Evolutionary conservation across 2,113 vertebrate species (phyloP), one percentile per base, ranked within the genome.

Genomic region (Hirundichthys speculiger): DNA sequence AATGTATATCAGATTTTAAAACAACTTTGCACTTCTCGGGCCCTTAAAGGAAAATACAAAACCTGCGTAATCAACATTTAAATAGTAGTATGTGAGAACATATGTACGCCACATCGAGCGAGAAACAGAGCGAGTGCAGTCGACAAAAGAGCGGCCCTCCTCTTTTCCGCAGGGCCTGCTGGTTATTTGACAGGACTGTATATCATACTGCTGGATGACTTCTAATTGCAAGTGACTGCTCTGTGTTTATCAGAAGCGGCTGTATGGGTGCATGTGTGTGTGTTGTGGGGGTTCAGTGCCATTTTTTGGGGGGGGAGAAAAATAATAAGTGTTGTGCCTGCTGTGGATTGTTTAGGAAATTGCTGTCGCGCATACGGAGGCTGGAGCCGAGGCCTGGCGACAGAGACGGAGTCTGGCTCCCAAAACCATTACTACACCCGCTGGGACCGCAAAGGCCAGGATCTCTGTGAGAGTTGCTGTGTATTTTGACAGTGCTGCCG

Each of bases 321-420:
- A 6, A 10, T 34, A 94, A 89, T 80, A 93, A 92, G 91, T 91
- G 92, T 92, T 85, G 85, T 85, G 71, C 92, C 94, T 86, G 89
- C 87, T 88, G 84, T 64, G 84, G 92, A 94, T 95, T 95, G 93
- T 94, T 94, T 83, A 94, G 94, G 93, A 96, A 96, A 96, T 94
- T 90, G 82, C 88, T 92, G 90, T 94, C 90, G 86, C 94, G 93
- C 92, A 83, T 21, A 11, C 76, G 51, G 56, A 80, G 88, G 87
- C 90, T 91, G 77, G 92, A 94, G 92, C 93, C 88, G 87, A 73
- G 88, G 91, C 82, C 90, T 88, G 85, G 38, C 51, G 64, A 88
- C 77, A 74, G 82, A 87, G 85, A 69, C 64, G 6, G n/a, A 64
- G 79, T 86, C 86, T 79, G 84, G 74, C 76, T 78, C 81, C 66